A percentile compares a stretch with the other conserved stretches of the same genome.
Conservation (phyloP, 2,797 vertebrate species). For the Myiotriccus ornatus region DNA sequence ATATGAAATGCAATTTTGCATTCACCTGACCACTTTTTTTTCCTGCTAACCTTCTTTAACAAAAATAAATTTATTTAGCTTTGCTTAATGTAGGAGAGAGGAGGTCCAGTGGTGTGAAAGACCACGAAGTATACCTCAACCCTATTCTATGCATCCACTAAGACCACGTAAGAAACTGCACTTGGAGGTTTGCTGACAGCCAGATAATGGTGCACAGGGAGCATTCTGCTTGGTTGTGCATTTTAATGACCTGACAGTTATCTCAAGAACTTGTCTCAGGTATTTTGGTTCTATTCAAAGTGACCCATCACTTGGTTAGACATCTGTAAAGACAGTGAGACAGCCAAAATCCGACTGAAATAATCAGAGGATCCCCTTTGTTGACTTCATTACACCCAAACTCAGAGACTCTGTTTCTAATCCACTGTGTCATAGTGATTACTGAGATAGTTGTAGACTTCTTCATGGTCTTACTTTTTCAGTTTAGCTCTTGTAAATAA, state of each 20-base stretch:
- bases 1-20: background rate
- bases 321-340: background rate
- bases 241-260: background rate
- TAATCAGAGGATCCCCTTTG: background rate
- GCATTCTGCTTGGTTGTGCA: background rate
- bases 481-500: background rate
- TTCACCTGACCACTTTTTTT: background rate
- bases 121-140: background rate
- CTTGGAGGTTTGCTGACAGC: background rate
- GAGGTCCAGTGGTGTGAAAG: background rate
- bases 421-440: background rate
- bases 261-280: background rate
- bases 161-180: background rate
- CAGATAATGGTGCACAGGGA: background rate
- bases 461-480: background rate
- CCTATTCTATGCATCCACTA: too few species aligned
- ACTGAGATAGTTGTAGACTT: background rate
- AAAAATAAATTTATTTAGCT: background rate
- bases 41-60: background rate
- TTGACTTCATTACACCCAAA: background rate
- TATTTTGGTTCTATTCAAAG: background rate
- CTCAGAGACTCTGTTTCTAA: background rate
- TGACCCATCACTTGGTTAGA: background rate
- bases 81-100: background rate
- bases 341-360: background rate